Base-by-base conservation (phyloP, 2,888 invertebrate species). In the Cataglyphis altisquamis region DNA sequence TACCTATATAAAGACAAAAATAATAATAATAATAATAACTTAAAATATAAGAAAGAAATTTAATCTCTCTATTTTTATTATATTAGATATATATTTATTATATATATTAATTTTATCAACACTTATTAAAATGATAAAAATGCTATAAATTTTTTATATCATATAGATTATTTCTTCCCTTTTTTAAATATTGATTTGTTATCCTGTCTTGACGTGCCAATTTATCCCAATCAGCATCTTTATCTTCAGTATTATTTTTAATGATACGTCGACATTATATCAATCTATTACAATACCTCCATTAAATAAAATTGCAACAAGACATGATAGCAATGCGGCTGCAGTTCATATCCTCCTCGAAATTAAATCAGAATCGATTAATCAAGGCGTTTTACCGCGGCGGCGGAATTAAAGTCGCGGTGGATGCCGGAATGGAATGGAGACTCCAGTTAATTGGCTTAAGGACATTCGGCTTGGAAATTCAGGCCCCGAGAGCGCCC, bases 371-470 rank as follows among this genome's bases (percentile, higher is more conserved):
- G 55, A 57, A 78, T 78, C 70, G 25, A 70, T 70, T 78, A 78
- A 78, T 78, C 32, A 78, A 45, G 45, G 41, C 57, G 18, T 68
- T 70, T 68, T 57, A 57, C 9, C 18, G 41, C 29, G 41, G 21
- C 32, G 41, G 67, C 32, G 12, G 52, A 78, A 78, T 78, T 78
- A 78, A 78, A 78, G 78, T 78, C 70, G 45, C 70, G 70, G 57
- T 70, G 45, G 57, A 78, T 57, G 41, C 36, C 6, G 57, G 68
- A 60, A 72, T 57, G 62, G 32, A 74, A 85, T 55, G 18, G 70
- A 85, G 55, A 25, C 63, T 72, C 74, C 48, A 6, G 29, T 82
- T 77, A 87, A 88, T 81, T 77, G 82, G 83, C 81, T 77, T 68
- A 73, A 81, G 57, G 77, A 84, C 77, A 84, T 85, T 63, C 83